These are phyloP conservation scores for Ambastaia sidthimunki DNA, from an alignment of 2,797 vertebrate genomes.

Conservation along the genomic window DNA sequence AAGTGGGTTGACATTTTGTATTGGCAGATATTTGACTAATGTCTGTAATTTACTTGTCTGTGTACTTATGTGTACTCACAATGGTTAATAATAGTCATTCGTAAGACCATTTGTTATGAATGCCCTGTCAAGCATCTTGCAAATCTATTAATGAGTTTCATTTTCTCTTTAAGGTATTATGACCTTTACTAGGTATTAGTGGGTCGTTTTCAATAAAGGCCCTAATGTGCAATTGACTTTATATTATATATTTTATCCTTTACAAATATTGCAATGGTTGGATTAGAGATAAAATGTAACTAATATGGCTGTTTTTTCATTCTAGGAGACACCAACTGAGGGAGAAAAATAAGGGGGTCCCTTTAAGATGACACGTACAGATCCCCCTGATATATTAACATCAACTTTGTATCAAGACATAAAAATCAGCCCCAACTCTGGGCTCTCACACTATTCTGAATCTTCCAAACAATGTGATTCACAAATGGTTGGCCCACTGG, in stretches of 20 bases:
- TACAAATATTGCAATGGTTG: neutral
- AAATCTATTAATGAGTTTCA: neutral
- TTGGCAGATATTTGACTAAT: neutral
- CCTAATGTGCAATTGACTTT: neutral
- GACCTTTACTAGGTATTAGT: neutral
- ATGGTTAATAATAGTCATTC: neutral
- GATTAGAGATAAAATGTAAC: slow-evolving; percentile 6
- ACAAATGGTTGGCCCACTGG: slow-evolving; percentile 86
- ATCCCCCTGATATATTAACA: slow-evolving; percentile 94
- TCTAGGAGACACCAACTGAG: slow-evolving; percentile 78
- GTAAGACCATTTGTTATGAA: neutral
- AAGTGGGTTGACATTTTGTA: neutral
- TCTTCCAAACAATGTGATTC: slow-evolving; percentile 84
- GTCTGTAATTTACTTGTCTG: neutral
- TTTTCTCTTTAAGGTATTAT: neutral
- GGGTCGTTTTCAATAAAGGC: neutral
- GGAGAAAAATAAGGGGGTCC: slow-evolving; percentile 69
- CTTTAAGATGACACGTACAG: slow-evolving; percentile 97
- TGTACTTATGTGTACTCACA: neutral
- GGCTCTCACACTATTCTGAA: slow-evolving; percentile 72
- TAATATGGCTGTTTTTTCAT: slow-evolving; percentile 58
- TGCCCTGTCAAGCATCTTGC: slow-evolving; percentile 5
- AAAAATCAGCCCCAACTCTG: slow-evolving; percentile 79
- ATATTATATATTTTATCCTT: neutral
- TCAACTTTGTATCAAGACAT: slow-evolving; percentile 92